Evolutionary conservation across 2,797 vertebrate species (phyloP), one percentile per base, ranked within the genome.

Genomic region (Hippopotamyrus pictus): DNA sequence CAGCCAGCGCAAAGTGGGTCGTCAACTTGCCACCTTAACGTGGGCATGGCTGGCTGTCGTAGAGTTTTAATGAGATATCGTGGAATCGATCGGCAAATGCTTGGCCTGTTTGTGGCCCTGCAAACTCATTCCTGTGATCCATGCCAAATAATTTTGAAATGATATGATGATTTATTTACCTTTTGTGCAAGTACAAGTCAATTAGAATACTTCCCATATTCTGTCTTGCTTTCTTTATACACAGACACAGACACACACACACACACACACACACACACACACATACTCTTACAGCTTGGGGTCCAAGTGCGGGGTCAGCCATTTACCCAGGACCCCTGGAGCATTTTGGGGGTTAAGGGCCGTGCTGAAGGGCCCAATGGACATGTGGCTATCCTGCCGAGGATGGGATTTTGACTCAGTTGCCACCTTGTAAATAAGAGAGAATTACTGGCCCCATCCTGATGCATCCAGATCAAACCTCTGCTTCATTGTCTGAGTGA

Each of bases 41-140:
- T 17, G 69, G 69, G 69, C 69, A 76, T 14, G 33, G 33, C 4
- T 22, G 7, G 79, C 46, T 46, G 44, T 90, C 91, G 89, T 93
- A 89, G 19, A 44, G 25, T 73, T 53, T 14, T 86, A 85, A 89
- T 86, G 59, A 86, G 59, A 53, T 73, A 86, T 90, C 83, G 89
- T 88, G 62, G 2, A 48, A 50, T 86, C 19, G 41, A 51, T 25
- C 2, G 1, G 57, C 19, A 59, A 53, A 51, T 9, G 5, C 73
- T 17, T 14, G 29, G 19, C 14, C 37, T 41, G 73, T 76, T 76
- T 76, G 29, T n/a, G 33, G 25, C 4, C 29, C 33, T 51, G 22
- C 50, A 19, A 48, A 19, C 46, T 9, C n/a, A 8, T 19, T 37
- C 33, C 50, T 54, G 88, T 88, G 29, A 57, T 22, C 33, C 48